Evolutionary conservation across 1,140 invertebrate species (phyloP), one percentile per base, ranked within the genome.

Genomic region (Portunus trituberculatus): DNA sequence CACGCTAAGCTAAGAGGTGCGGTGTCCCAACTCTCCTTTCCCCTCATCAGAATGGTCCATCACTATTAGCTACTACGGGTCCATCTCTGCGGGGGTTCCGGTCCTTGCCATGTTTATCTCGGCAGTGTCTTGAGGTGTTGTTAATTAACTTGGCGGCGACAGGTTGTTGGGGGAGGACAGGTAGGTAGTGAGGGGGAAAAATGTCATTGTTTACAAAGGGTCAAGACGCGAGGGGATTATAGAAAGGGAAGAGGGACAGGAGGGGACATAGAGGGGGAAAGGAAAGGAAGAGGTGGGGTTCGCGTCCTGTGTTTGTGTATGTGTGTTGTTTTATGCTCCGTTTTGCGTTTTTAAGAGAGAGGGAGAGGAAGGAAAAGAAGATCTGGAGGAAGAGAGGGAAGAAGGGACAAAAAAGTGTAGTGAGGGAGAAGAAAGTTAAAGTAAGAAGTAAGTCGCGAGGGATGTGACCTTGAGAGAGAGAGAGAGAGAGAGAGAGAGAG

Each of bases 281-380:
- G 91, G 59, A 16, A 59, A 67, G 59, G 67, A 16, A 20, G 67
- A 7, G 91, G 12, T 20, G 29, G 46, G 32, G 28, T 16, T 25
- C 8, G 39, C 16, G 32, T 12, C 1, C 4, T 28, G 31, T 84
- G 83, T 84, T 16, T 59, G 20, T 59, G 52, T 59, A 20, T 59
- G 52, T 59, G 10, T 87, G 84, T n/a, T 39, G 84, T 31, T 87
- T 87, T 87, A 16, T 31, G n/a, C n/a, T 87, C 84, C n/a, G 29
- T 2, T 59, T 59, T 59, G 52, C 52, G 10, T 59, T 59, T 59
- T 59, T 59, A 59, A 59, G 39, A 16, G 52, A 59, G 12, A 59
- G 0, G 2, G 20, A 59, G 20, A 59, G 52, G 12, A 59, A 59
- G 52, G 20, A 20, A 20, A 59, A 20, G 52, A 59, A 10, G 20